These are phyloP conservation scores for Eurytoma californica DNA, from an alignment of 2,888 invertebrate genomes.

Conservation along the genomic window DNA sequence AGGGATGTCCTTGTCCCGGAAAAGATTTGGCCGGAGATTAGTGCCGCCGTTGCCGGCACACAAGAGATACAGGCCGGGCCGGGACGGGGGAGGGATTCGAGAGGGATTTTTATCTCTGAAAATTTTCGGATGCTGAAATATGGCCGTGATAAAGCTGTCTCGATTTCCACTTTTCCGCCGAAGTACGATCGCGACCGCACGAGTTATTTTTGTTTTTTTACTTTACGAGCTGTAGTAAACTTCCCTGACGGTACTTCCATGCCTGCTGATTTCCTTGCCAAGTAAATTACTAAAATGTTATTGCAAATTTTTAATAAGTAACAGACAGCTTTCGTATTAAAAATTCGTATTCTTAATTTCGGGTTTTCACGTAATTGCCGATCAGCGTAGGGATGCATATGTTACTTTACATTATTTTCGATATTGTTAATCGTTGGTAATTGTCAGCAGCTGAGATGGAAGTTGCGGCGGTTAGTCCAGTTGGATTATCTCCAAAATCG, in stretches of 20 bases:
- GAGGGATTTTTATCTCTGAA: constrained; percentile 25
- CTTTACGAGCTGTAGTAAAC: background rate
- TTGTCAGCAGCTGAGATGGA: constrained; percentile 28
- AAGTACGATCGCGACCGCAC: background rate
- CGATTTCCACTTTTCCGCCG: background rate
- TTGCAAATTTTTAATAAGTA: too few relatives aligned
- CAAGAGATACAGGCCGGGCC: background rate
- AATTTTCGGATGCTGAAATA: constrained; percentile 40
- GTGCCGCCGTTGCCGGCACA: background rate
- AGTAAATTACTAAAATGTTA: too few relatives aligned
- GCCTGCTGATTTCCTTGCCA: constrained; percentile 1
- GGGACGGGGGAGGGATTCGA: background rate
- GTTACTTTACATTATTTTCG: too few relatives aligned
- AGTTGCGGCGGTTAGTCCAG: constrained; percentile 39
- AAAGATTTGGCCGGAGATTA: constrained; percentile 44
- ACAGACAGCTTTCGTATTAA: too few relatives aligned
- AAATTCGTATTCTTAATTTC: too few relatives aligned
- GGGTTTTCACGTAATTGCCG: too few relatives aligned
- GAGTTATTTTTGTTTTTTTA: background rate
- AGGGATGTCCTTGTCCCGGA: constrained; percentile 14
- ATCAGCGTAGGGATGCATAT: too few relatives aligned
- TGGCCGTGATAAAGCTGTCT: constrained; percentile 19
- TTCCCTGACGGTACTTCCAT: background rate
- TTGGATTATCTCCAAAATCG: constrained; percentile 39
- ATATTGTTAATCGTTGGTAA: background rate